phyloP scores from a whole-genome alignment of 2,113 vertebrate genomes.

The Cranoglanis bouderius region DNA sequence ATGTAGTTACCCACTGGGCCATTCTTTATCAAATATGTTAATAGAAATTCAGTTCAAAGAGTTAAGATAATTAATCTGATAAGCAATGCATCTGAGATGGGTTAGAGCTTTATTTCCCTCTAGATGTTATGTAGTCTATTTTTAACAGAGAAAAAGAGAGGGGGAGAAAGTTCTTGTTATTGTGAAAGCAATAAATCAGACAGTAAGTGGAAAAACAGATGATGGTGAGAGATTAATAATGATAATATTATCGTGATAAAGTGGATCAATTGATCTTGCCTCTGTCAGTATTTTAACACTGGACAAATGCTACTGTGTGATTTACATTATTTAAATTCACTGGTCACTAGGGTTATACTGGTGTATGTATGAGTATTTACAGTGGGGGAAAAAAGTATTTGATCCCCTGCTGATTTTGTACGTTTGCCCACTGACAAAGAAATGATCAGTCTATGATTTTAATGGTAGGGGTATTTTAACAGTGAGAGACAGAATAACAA shows the following conservation, averaged over 20 bases:
- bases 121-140: background rate
- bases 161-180: background rate
- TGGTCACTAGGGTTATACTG: background rate
- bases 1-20: background rate
- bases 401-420: too few relatives aligned
- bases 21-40: background rate
- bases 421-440: too few relatives aligned
- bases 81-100: background rate
- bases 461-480: too few relatives aligned
- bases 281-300: background rate
- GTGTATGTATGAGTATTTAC: background rate
- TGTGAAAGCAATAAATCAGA: background rate
- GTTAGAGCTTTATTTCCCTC: background rate
- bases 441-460: too few relatives aligned
- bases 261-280: background rate
- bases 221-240: background rate
- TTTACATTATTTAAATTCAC: background rate
- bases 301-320: background rate
- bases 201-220: background rate
- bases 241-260: background rate
- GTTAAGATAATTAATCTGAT: slow-evolving; percentile 20
- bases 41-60: slow-evolving; percentile 13
- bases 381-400: too few relatives aligned
- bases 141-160: background rate
- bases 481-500: too few relatives aligned